Evolutionary conservation across 2,888 invertebrate species (phyloP).

Genomic region (Drosophila quasianomalipes): DNA sequence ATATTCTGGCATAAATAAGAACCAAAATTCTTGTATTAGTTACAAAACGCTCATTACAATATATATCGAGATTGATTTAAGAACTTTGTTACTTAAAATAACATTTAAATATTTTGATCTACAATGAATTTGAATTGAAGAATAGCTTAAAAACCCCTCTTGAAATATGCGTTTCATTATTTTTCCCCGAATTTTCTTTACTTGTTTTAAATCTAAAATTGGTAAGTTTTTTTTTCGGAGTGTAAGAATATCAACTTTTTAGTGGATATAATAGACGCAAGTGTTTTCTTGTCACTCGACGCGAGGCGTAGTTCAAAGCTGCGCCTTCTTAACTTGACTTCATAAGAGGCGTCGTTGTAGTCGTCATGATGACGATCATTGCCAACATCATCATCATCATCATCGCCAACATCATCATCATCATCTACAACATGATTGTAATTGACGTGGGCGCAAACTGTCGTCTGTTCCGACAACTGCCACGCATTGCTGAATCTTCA

Average conservation of each 20-base stretch:
- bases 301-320: constrained; percentile 62
- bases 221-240: not conserved
- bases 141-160: not conserved
- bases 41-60: no score
- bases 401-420: constrained; percentile 2
- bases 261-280: constrained; percentile 49
- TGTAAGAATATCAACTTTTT: constrained; percentile 1
- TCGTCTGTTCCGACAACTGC: constrained; percentile 57
- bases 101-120: no score
- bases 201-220: not conserved
- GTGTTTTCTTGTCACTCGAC: constrained; percentile 69
- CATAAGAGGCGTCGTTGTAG: constrained; percentile 6
- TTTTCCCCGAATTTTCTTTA: not conserved
- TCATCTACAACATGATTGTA: constrained; percentile 30
- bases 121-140: not conserved
- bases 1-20: no score
- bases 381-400: not conserved
- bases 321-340: constrained; percentile 51
- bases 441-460: constrained; percentile 69
- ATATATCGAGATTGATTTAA: no score
- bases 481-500: constrained; percentile 75
- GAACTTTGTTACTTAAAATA: no score
- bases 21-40: no score
- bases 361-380: not conserved
- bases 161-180: not conserved